These are phyloP conservation scores for Euura lappo DNA, from an alignment of 1,140 invertebrate species.

Conservation along the genomic window DNA sequence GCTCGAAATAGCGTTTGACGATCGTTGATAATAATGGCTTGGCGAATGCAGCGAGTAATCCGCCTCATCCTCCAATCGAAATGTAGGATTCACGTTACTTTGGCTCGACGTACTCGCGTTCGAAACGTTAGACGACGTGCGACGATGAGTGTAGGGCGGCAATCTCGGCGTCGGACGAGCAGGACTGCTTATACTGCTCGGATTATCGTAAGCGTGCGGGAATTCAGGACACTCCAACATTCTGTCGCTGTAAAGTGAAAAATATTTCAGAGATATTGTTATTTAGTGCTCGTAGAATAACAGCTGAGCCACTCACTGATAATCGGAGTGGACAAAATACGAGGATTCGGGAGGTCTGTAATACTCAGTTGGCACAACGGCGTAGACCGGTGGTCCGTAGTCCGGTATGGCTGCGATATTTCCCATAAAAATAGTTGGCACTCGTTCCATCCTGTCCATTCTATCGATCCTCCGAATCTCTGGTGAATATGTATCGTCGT, in stretches of 20 bases:
- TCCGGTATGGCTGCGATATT: constrained; percentile 44
- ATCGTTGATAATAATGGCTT: constrained; percentile 45
- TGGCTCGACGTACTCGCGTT: constrained; percentile 66
- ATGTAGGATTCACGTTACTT: constrained; percentile 66
- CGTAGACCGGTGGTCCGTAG: constrained; percentile 50
- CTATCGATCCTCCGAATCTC: constrained; percentile 43
- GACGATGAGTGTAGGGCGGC: constrained; percentile 63
- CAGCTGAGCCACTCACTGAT: constrained; percentile 45
- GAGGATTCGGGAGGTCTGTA: constrained; percentile 45
- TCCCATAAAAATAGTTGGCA: constrained; percentile 62
- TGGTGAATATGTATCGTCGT: constrained; percentile 61
- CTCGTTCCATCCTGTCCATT: constrained; percentile 55
- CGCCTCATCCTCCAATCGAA: constrained; percentile 71
- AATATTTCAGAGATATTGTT: background rate
- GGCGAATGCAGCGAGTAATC: constrained; percentile 58
- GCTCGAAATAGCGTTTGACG: constrained; percentile 37
- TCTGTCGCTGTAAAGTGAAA: constrained; percentile 45
- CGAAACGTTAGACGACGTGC: constrained; percentile 77
- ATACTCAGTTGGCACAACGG: constrained; percentile 45
- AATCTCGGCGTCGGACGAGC: constrained; percentile 58
- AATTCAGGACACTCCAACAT: constrained; percentile 55
- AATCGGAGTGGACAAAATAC: constrained; percentile 49
- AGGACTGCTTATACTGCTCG: constrained; percentile 61
- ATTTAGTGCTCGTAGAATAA: no score
- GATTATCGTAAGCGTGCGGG: constrained; percentile 68